Evolutionary conservation across 2,888 invertebrate species (phyloP).

Genomic region (Epicampocera succincta): DNA sequence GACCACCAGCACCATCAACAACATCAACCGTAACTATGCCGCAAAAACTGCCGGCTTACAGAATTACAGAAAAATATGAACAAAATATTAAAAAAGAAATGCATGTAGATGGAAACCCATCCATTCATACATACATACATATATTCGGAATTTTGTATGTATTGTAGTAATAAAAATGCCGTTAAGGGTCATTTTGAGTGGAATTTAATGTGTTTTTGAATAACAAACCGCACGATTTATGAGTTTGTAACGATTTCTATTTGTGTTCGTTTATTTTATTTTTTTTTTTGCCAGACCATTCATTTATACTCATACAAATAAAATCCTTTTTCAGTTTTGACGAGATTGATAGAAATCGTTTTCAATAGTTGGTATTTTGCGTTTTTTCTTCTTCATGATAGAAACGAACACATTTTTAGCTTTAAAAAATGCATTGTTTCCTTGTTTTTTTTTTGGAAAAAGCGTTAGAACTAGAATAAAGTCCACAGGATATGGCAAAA

Average conservation of each 20-base stretch:
- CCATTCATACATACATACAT: neutral
- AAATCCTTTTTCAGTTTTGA: slow-evolving; percentile 53
- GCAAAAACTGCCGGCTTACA: slow-evolving; percentile 25
- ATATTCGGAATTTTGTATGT: slow-evolving; percentile 38
- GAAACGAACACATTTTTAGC: slow-evolving; percentile 38
- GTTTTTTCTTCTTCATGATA: slow-evolving; percentile 2
- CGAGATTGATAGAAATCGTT: slow-evolving; percentile 64
- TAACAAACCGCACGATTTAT: slow-evolving; percentile 68
- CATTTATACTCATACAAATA: slow-evolving; percentile 25
- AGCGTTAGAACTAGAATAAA: slow-evolving; percentile 29
- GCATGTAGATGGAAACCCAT: slow-evolving; percentile 23
- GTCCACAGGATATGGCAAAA: slow-evolving; percentile 69
- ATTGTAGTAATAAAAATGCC: slow-evolving; percentile 63
- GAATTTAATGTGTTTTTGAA: slow-evolving; percentile 67
- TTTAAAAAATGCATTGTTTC: slow-evolving; percentile 23
- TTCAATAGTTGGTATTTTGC: slow-evolving; percentile 30
- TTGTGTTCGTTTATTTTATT: slow-evolving; percentile 55
- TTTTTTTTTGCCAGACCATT: slow-evolving; percentile 24
- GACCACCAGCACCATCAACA: slow-evolving; percentile 23
- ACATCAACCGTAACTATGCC: neutral
- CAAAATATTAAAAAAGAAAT: neutral
- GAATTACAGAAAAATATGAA: slow-evolving; percentile 6
- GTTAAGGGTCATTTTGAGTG: slow-evolving; percentile 66
- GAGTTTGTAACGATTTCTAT: slow-evolving; percentile 68
- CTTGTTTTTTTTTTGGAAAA: slow-evolving; percentile 18